These are phyloP conservation scores for Cisticola juncidis DNA, from an alignment of 2,113 vertebrate species.

Conservation along the genomic window DNA sequence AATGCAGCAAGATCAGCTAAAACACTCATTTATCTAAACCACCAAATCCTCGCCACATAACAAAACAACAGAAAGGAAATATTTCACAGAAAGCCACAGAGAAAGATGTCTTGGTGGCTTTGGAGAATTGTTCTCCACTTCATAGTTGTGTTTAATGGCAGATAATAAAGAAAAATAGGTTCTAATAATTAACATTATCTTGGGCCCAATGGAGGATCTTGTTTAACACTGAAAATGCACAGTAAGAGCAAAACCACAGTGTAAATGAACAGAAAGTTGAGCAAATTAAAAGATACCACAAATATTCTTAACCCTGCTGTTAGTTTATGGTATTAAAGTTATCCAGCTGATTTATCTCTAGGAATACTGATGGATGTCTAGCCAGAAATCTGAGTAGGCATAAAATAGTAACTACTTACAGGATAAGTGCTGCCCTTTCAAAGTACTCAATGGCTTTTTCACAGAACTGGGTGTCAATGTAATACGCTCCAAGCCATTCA, in stretches of 20 bases:
- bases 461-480: constrained; percentile 95
- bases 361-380: background rate
- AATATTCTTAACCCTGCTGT: background rate
- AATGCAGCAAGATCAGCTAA: background rate
- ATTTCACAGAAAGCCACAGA: background rate
- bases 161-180: background rate
- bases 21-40: background rate
- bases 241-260: background rate
- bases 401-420: constrained; percentile 82
- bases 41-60: fast-evolving
- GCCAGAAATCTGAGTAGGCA: background rate
- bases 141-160: background rate
- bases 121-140: background rate
- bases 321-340: background rate
- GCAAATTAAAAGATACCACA: background rate
- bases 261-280: background rate
- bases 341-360: background rate
- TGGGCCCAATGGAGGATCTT: background rate
- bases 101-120: background rate
- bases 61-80: background rate
- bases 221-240: background rate
- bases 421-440: constrained; percentile 95
- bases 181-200: background rate
- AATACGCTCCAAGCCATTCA: constrained; percentile 95
- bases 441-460: constrained; percentile 99